These are phyloP conservation scores for Arctia plantaginis DNA, from an alignment of 2,888 invertebrate species.

Conservation along the genomic window DNA sequence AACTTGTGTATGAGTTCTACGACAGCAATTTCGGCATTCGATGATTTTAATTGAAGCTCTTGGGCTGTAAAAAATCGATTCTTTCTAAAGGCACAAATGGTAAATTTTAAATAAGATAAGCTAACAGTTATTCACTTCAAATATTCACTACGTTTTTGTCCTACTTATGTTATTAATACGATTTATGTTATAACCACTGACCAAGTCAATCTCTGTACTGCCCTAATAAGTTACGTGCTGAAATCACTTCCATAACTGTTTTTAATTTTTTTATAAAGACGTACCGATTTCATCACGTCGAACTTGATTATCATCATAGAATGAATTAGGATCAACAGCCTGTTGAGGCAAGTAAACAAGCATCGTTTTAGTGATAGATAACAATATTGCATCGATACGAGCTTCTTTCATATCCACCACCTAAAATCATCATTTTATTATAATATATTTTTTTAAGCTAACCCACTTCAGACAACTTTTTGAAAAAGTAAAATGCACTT, in stretches of 20 bases:
- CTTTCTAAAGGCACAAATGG: not conserved
- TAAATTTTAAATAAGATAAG: not conserved
- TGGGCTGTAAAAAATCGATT: constrained; percentile 56
- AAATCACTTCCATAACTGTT: not conserved
- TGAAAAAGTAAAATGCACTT: not conserved
- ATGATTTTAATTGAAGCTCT: constrained; percentile 79
- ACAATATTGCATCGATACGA: constrained; percentile 89
- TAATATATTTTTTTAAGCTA: not conserved
- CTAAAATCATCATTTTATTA: constrained; percentile 57
- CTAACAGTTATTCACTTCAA: not conserved
- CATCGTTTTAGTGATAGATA: constrained; percentile 86
- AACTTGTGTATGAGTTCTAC: constrained; percentile 93
- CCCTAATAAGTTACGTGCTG: not conserved
- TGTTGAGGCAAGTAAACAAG: constrained; percentile 88
- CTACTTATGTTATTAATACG: not conserved
- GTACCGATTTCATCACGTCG: constrained; percentile 84
- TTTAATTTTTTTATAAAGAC: not conserved
- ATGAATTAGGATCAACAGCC: constrained; percentile 87
- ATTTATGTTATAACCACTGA: not conserved
- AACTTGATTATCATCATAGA: constrained; percentile 88
- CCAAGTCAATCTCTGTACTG: not conserved
- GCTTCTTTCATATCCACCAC: constrained; percentile 92
- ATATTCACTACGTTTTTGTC: not conserved
- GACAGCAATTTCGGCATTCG: constrained; percentile 90
- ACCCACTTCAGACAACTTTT: not conserved